Conservation (phyloP, 2,113 vertebrate genomes). For the Hyperopisus bebe region DNA sequence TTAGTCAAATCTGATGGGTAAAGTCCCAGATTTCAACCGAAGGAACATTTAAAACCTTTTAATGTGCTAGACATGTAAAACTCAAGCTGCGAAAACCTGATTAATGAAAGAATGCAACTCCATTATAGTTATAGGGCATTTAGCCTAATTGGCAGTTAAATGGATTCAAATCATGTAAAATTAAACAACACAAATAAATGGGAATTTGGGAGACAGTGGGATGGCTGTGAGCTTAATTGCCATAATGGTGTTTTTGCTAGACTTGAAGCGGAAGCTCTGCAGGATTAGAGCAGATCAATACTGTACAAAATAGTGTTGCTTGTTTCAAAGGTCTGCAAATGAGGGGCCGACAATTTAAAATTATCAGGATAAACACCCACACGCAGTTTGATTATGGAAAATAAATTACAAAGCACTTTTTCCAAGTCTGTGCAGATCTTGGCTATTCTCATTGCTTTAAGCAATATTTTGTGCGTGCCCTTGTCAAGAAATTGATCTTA, state of each 20-base stretch:
- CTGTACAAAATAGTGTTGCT: background rate
- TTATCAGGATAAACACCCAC: background rate
- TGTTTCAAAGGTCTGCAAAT: background rate
- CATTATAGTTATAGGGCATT: background rate
- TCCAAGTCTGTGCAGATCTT: background rate
- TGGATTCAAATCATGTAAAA: background rate
- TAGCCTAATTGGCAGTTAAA: background rate
- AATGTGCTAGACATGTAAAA: background rate
- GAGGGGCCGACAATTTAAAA: background rate
- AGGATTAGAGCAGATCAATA: background rate
- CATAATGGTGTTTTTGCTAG: background rate
- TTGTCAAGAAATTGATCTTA: background rate
- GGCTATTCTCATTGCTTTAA: background rate
- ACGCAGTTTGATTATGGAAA: background rate
- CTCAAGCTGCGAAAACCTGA: background rate
- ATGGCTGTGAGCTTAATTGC: background rate
- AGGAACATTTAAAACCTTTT: background rate
- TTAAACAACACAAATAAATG: background rate
- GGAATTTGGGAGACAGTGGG: background rate
- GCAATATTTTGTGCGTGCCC: background rate
- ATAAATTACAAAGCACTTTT: background rate
- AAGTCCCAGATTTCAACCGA: background rate
- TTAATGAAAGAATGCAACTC: background rate
- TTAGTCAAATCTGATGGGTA: background rate
- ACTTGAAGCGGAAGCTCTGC: background rate